Evolutionary conservation across 2,888 invertebrate species (phyloP), one percentile per base, ranked within the genome.

Genomic region (Papilio gigon): DNA sequence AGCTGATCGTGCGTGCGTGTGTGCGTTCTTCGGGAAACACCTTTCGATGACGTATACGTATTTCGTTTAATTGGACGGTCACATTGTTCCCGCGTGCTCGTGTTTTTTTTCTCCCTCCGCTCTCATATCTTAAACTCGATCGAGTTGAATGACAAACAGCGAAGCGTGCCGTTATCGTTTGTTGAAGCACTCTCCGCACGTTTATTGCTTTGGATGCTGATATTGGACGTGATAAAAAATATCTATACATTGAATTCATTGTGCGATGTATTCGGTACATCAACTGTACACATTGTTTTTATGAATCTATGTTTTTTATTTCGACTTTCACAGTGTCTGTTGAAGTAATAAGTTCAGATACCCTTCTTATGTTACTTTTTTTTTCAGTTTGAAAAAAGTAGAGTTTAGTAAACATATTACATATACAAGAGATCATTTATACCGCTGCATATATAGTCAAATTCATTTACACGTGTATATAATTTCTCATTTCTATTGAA

Each of bases 21-120:
- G 73, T 76, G 87, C 92, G 92, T 91, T 91, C 92, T 90, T 92
- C 89, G 92, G 92, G 92, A 91, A 92, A 92, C 92, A 92, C 92
- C 92, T 91, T 91, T 88, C 86, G 90, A 91, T 92, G 91, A 92
- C 91, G 92, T 89, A 88, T 87, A 81, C 87, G 86, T 87, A 89
- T 86, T 89, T 84, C 87, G 87, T 88, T 90, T 91, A 92, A 92
- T 91, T 92, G 90, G 91, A 89, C 87, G 88, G 87, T 88, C 88
- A 85, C 89, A 90, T 90, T 91, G 90, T 90, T 91, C 84, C 84
- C 83, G 61, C 65, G 69, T 65, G 62, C 42, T 84, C 81, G 82
- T 83, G 82, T 83, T 82, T 83, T 86, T 84, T 88, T 83, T 84
- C 76, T 72, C 67, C 64, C 76, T 71, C 65, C 64, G 61, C 65